Base-by-base conservation (phyloP, 2,888 invertebrate species). In the Rhagophthalmus giganteus region DNA sequence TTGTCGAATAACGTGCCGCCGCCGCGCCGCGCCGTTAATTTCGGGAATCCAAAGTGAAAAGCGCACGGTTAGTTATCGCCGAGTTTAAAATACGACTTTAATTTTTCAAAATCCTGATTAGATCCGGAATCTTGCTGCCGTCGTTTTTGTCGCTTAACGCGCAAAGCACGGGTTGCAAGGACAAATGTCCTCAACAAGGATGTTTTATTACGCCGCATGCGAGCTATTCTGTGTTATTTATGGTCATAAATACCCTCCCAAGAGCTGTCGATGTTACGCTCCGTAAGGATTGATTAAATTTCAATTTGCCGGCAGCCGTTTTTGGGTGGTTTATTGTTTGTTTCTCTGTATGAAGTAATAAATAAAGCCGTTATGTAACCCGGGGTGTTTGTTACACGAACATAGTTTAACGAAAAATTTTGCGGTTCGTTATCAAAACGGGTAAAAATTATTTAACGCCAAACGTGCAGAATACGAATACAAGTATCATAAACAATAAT, bases 191-290 rank as follows among this genome's bases (percentile, higher is more conserved):
- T 54, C 48, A 49, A 49, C 54, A 49, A 54, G 48, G 48, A 49
- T 54, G 54, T 48, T 54, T 54, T 54, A 54, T 54, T 54, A 44
- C 54, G 44, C 54, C 48, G 44, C 54, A 54, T 54, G 54, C 54
- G 48, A 54, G 54, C 54, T 54, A 54, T 54, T 54, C 44, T 28
- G 42, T 34, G 54, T 48, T 54, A 54, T 54, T 54, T 54, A 54
- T 54, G 48, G 28, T 48, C 54, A 54, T 54, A 54, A 53, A 54
- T 54, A 48, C 54, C 48, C 54, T 53, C 54, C 54, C 48, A 48
- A 54, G 54, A 49, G 48, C 44, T 54, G 54, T 54, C 54, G 54
- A 54, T 54, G 54, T 54, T 46, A 47, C 47, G 42, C 48, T 48
- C 48, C 39, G 48, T 48, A 48, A 48, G 54, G 48, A 54, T 54